phyloP scores from a whole-genome alignment of 92 coral and sea anemone species.

The Desmophyllum pertusum region DNA sequence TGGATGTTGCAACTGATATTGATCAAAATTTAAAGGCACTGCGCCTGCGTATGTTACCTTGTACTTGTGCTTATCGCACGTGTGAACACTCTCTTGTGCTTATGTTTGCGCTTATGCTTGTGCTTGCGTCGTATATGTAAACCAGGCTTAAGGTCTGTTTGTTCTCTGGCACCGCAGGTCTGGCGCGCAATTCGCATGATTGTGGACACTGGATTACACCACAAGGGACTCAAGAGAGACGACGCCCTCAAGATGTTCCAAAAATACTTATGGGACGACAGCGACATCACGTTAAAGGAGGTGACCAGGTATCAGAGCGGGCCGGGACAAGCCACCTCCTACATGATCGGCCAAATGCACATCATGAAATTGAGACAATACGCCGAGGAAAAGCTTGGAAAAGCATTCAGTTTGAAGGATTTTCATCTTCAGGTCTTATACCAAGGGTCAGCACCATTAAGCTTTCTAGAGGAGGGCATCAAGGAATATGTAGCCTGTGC shows the following conservation, averaged over 20 bases:
- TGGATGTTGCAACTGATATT: no score
- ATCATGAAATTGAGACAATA: slow-evolving; percentile 75
- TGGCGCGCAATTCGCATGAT: slow-evolving; percentile 94
- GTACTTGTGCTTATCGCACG: no score
- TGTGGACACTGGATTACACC: slow-evolving; percentile 90
- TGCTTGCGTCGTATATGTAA: neutral
- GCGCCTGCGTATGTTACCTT: no score
- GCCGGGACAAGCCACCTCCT: slow-evolving; percentile 93
- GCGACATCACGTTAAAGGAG: slow-evolving; percentile 82
- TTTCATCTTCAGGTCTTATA: slow-evolving; percentile 85
- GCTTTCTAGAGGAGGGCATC: slow-evolving; percentile 74
- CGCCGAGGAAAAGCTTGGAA: slow-evolving; percentile 62
- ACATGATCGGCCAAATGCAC: slow-evolving; percentile 88
- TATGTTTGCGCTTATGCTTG: no score
- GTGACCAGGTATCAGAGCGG: slow-evolving; percentile 92
- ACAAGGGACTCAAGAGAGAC: slow-evolving; percentile 67
- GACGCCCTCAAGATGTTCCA: slow-evolving; percentile 65
- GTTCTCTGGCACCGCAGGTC: slow-evolving; percentile 49
- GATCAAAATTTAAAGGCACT: no score
- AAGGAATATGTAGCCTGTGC: slow-evolving; percentile 80
- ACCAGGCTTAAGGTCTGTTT: neutral
- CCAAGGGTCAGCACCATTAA: slow-evolving; percentile 91
- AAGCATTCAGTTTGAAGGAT: slow-evolving; percentile 76
- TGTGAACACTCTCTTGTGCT: no score
- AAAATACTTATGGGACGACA: slow-evolving; percentile 79